Evolutionary conservation across 2,888 invertebrate species (phyloP).

Genomic region (Nephrotoma appendiculata): DNA sequence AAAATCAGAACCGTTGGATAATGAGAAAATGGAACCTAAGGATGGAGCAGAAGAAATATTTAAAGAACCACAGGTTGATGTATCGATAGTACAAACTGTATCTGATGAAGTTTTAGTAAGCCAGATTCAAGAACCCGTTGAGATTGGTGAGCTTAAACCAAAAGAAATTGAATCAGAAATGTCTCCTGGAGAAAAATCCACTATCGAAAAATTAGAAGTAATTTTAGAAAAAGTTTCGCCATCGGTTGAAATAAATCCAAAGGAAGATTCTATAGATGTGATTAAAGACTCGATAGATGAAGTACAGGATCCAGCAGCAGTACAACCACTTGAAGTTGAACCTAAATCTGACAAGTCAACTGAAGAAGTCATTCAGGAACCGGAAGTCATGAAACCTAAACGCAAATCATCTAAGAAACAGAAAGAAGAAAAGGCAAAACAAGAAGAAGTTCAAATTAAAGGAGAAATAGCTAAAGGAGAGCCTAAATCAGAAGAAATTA

Average conservation of each 20-base stretch:
- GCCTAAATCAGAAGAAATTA: slow-evolving; percentile 2
- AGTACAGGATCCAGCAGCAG: too few species aligned
- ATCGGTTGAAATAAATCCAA: not conserved
- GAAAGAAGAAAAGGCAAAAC: not conserved
- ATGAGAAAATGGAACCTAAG: too few species aligned
- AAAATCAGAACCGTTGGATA: not conserved
- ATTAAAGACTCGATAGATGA: too few species aligned
- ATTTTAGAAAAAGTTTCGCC: not conserved
- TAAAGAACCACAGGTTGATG: too few species aligned
- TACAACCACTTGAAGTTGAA: too few species aligned
- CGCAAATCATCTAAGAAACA: not conserved
- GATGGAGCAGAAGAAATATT: too few species aligned
- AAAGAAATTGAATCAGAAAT: not conserved
- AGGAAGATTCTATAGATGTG: too few species aligned
- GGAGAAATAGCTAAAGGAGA: not conserved
- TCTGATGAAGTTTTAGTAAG: too few species aligned
- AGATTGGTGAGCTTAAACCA: not conserved
- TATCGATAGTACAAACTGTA: too few species aligned
- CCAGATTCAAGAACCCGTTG: too few species aligned
- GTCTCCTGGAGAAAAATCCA: too few species aligned
- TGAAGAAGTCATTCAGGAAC: slow-evolving; percentile 1
- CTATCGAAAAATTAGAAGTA: not conserved
- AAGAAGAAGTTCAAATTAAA: not conserved
- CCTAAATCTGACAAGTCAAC: too few species aligned
- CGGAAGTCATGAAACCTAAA: not conserved